Base-by-base conservation (phyloP, 1,140 invertebrate genomes). In the Panagrolaimus sp. region DNA sequence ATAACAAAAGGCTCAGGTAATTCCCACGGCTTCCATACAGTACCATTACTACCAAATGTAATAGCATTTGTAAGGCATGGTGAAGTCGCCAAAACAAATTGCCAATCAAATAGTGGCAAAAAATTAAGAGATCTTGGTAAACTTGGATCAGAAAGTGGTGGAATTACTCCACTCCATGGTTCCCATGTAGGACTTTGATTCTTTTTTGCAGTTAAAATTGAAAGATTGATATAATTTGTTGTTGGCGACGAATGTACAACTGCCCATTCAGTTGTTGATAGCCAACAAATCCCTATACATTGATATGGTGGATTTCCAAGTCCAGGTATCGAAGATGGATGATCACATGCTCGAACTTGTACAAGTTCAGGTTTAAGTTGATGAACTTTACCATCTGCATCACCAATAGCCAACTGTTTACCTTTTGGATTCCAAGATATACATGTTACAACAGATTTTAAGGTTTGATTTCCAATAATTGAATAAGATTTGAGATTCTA, bases 391-490 rank as follows among this genome's bases (percentile, higher is more conserved):
- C 91, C 91, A 84, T 89, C 87, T 65, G 79, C 85, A 75, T 89
- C 89, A 1, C 91, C 92, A 9, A 91, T 88, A 16, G 91, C 90
- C 13, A 93, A 83, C 82, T 93, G 91, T 80, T 93, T 93, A 16
- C 90, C 92, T 87, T 92, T 93, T 1, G 77, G 91, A 88, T 91
- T 92, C 92, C 92, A 94, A 78, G 89, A 90, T 46, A 91, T 73
- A 7, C 66, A 63, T n/a, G 69, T 70, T 1, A 68, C 53, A 16
- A 67, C 25, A 16, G 61, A 61, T 63, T 57, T 43, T 45, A 83
- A 43, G 7, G 65, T 48, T 20, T 63, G 63, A 4, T 43, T 63
- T 46, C 73, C 74, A 46, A 77, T 53, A 16, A 67, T 38, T 20
- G 25, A 70, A 16, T 66, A 69, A 43, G 68, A 81, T 78, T 71